Conservation (phyloP, 2,797 vertebrate genomes). For the Urophycis tenuis region DNA sequence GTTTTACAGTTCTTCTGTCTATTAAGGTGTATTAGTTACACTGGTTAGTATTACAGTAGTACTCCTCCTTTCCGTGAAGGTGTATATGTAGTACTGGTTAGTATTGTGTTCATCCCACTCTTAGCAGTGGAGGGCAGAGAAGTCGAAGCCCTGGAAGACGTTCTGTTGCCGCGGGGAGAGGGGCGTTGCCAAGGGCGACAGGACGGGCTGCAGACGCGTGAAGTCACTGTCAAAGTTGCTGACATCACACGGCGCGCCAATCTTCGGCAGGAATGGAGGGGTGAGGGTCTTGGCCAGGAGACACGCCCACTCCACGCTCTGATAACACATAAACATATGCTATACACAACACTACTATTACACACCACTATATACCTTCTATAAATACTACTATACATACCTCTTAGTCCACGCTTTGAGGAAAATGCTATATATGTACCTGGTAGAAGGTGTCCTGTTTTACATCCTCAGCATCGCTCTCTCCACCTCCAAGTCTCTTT, state of each 20-base stretch:
- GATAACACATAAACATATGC: background rate
- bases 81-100: conserved; percentile 1
- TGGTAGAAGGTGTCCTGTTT: conserved; percentile 83
- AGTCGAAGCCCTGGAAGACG: conserved; percentile 84
- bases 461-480: conserved; percentile 81
- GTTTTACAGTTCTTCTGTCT: no score
- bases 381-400: background rate
- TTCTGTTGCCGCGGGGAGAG: conserved; percentile 72
- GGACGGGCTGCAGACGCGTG: conserved; percentile 76
- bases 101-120: background rate
- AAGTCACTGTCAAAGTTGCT: conserved; percentile 89
- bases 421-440: conserved; percentile 56
- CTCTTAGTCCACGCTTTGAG: background rate
- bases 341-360: no score
- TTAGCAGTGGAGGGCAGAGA: conserved; percentile 69
- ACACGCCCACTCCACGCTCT: conserved; percentile 81
- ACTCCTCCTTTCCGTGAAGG: background rate
- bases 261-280: conserved; percentile 79
- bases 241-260: conserved; percentile 72
- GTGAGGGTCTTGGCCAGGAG: conserved; percentile 71
- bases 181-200: conserved; percentile 75
- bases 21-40: conserved; percentile 3
- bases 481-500: conserved; percentile 81
- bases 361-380: background rate
- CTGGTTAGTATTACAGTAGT: background rate